These are phyloP conservation scores for Keiferia lycopersicella DNA, from an alignment of 2,888 invertebrate genomes.

Conservation along the genomic window DNA sequence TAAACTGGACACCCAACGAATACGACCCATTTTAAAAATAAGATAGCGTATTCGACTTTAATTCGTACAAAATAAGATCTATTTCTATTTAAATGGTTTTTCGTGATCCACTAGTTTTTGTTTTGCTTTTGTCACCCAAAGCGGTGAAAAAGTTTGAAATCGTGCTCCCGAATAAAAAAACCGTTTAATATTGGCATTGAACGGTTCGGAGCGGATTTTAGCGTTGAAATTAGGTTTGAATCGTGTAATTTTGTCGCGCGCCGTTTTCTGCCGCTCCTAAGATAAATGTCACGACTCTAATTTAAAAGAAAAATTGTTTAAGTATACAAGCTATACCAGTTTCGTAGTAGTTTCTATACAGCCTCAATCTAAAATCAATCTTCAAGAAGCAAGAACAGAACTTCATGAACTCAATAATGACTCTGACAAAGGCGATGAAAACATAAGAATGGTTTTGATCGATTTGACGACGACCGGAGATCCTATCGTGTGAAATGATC, in stretches of 20 bases:
- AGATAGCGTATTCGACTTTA: constrained; percentile 46
- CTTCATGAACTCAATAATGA: background rate
- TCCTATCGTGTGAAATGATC: constrained; percentile 37
- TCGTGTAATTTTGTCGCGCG: constrained; percentile 54
- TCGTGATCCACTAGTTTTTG: constrained; percentile 47
- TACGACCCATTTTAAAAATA: constrained; percentile 64
- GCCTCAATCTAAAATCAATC: background rate
- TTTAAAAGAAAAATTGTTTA: background rate
- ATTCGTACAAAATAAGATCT: constrained; percentile 38
- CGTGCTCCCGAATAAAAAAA: constrained; percentile 67
- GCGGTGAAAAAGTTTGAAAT: constrained; percentile 73
- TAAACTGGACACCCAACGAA: background rate
- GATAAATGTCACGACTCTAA: constrained; percentile 52
- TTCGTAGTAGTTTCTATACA: too few relatives aligned
- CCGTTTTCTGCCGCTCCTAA: constrained; percentile 39
- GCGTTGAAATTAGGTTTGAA: constrained; percentile 64
- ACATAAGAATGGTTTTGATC: constrained; percentile 8
- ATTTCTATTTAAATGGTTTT: constrained; percentile 37
- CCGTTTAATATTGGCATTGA: constrained; percentile 77
- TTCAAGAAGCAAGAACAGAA: background rate
- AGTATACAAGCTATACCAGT: too few relatives aligned
- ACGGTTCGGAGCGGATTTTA: constrained; percentile 57
- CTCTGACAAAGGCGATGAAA: background rate
- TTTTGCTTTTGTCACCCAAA: constrained; percentile 72
- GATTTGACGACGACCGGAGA: constrained; percentile 22